These are phyloP conservation scores for Hyppa rectilinea DNA, from an alignment of 2,888 invertebrate genomes.

Conservation along the genomic window DNA sequence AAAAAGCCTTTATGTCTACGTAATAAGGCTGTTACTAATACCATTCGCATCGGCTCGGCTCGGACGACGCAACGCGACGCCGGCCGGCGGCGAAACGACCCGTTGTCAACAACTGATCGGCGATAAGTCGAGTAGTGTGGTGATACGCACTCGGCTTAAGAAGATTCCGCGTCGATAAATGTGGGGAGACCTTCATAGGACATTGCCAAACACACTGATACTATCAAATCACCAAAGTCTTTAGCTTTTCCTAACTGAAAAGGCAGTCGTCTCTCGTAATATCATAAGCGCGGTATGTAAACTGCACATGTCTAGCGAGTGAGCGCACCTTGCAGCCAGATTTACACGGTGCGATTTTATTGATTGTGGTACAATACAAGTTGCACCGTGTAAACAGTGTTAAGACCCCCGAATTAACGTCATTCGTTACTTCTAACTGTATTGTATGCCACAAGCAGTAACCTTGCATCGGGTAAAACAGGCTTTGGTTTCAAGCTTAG, in stretches of 20 bases:
- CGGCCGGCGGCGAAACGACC: too few relatives aligned
- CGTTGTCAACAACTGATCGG: too few relatives aligned
- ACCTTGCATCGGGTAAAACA: neutral
- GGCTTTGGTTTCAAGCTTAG: conserved; percentile 17
- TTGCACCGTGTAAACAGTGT: neutral
- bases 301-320: neutral
- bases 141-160: too few relatives aligned
- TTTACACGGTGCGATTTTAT: neutral
- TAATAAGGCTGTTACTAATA: too few relatives aligned
- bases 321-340: conserved; percentile 1
- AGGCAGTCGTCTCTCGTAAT: conserved; percentile 3
- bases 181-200: too few relatives aligned
- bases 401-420: too few relatives aligned
- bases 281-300: conserved; percentile 16
- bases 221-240: neutral
- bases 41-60: too few relatives aligned
- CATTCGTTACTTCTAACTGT: neutral
- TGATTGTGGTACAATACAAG: neutral
- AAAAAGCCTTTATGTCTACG: too few relatives aligned
- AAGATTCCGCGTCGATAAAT: too few relatives aligned
- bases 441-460: neutral
- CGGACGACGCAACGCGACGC: too few relatives aligned
- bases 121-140: too few relatives aligned
- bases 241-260: conserved; percentile 12
- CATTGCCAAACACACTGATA: conserved; percentile 8